Evolutionary conservation across 2,888 invertebrate genomes (phyloP), one percentile per base, ranked within the genome.

Genomic region (Thyatira batis): DNA sequence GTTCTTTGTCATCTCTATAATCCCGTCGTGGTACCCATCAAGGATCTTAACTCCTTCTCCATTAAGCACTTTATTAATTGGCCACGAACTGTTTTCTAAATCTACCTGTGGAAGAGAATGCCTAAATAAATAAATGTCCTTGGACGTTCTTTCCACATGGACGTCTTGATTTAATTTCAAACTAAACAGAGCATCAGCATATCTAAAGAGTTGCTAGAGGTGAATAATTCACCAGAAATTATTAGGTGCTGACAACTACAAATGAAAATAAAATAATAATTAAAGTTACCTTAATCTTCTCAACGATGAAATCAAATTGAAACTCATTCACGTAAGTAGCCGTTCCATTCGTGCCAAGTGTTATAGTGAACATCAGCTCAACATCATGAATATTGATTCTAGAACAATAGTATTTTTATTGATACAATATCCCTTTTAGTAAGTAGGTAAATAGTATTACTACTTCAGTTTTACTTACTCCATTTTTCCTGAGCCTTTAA

Each of bases 51-150:
- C 57, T 8, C 73, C 80, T 56, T 72, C 73, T 4, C 50, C 66
- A 53, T 79, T 83, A 25, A 84, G 52, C 13, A 82, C 58, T 30
- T 69, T 61, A 49, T 77, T 77, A 17, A 84, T 66, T 6, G 79
- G 76, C 73, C 76, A 80, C 0, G 82, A 77, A 51, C 78, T 78
- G 53, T 71, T 68, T 50, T 72, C 72, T 58, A 83, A 70, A 49
- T 76, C 59, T 20, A 74, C 72, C 82, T 82, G 57, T 28, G 66
- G 69, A 50, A 48, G 8, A 49, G n/a, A n/a, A n/a, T n/a, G n/a
- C n/a, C n/a, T n/a, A n/a, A n/a, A n/a, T n/a, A n/a, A n/a, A n/a
- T n/a, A n/a, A n/a, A n/a, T n/a, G n/a, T n/a, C n/a, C n/a, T n/a
- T n/a, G n/a, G n/a, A n/a, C n/a, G n/a, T n/a, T n/a, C n/a, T n/a